Base-by-base conservation (phyloP, 2,797 vertebrate species). In the Gallirallus australis region DNA sequence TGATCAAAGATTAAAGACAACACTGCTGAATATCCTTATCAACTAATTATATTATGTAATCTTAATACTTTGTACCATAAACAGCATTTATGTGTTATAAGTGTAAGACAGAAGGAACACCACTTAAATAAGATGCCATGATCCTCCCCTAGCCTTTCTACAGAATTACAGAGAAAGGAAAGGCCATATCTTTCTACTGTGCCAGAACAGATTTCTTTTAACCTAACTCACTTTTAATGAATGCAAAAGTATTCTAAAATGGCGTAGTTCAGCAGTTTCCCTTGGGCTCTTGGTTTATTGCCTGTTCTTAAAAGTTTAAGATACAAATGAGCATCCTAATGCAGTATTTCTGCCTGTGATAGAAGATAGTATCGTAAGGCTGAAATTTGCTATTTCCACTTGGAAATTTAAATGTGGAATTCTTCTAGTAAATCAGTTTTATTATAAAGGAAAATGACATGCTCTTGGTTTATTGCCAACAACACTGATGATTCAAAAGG, bases 361-460 rank as follows among this genome's bases (percentile, higher is more conserved):
- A 93, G 53, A 73, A 87, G 45, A 71, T 14, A 70, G 24, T 21
- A 85, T 25, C 2, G 0, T 39, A 84, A 87, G 30, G 13, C 30
- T 90, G 60, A 90, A 83, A 73, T 71, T 40, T 66, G 23, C 9
- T 82, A 25, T 65, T 93, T 92, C 48, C 52, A 64, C n/a, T 57
- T 59, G 57, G 60, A 93, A 90, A 73, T 91, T 12, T 73, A 80
- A 77, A 59, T 50, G 42, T 37, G 82, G 89, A 89, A 76, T 66
- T 89, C 47, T 73, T 91, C 37, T 56, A 90, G 33, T 95, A 94
- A 81, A 88, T 64, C 69, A 75, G 15, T 71, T 92, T 64, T 75
- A 93, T 90, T 70, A 52, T 45, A 75, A 56, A 71, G 39, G 56
- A 83, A 94, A 94, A 69, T 54, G 9, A 83, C 45, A 93, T 4